These are phyloP conservation scores for Sus cebifrons DNA, from an alignment of 2,797 vertebrate species.

Conservation along the genomic window DNA sequence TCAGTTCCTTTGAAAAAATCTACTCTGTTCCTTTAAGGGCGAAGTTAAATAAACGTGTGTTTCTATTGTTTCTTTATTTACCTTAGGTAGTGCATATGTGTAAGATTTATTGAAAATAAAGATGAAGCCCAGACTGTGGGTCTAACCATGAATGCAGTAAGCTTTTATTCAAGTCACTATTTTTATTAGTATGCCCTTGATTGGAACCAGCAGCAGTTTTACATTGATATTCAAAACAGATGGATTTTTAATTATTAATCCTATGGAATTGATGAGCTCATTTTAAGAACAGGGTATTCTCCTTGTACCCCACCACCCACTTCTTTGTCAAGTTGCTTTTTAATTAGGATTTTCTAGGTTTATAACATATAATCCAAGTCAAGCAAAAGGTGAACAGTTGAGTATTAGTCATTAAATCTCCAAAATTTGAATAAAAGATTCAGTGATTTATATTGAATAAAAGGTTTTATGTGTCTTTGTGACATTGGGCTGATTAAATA, in stretches of 20 bases:
- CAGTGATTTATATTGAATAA: constrained; percentile 28
- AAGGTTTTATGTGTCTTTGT: constrained; percentile 46
- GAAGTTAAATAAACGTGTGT: constrained; percentile 12
- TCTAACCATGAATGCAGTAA: constrained; percentile 43
- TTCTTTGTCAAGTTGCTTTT: constrained; percentile 59
- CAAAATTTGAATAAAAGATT: constrained; percentile 33
- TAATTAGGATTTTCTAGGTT: constrained; percentile 69
- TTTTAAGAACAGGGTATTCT: constrained; percentile 44
- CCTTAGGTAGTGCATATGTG: constrained; percentile 53
- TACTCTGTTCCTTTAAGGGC: not conserved
- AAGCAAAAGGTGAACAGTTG: constrained; percentile 56
- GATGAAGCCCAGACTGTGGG: not conserved
- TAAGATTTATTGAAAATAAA: constrained; percentile 59
- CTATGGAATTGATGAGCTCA: constrained; percentile 75
- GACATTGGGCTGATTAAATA: constrained; percentile 13
- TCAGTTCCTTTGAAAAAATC: constrained; percentile 25
- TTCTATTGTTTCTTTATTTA: constrained; percentile 60
- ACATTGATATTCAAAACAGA: constrained; percentile 71
- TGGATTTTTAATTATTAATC: constrained; percentile 79
- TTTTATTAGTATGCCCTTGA: constrained; percentile 69
- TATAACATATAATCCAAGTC: constrained; percentile 30
- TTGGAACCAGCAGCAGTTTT: constrained; percentile 63
- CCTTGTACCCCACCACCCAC: not conserved
- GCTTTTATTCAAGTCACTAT: constrained; percentile 36
- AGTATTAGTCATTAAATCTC: not conserved